Conservation (phyloP, 2,113 vertebrate species). For the Hemichromis elongatus region DNA sequence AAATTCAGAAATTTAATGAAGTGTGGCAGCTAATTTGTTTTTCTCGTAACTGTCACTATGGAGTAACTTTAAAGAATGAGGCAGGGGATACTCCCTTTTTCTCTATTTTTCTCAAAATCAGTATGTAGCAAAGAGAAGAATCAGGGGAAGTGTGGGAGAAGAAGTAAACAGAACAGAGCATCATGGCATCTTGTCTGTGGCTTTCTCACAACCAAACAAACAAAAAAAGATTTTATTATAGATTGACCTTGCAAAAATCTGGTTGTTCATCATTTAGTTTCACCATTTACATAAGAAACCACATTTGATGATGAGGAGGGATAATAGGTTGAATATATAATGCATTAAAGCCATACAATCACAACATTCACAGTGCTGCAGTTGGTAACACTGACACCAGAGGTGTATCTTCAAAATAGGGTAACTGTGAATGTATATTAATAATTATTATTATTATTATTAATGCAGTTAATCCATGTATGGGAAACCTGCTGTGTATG, state of each 20-base stretch:
- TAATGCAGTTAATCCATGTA: background rate
- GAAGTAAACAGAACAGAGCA: background rate
- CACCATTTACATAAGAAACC: background rate
- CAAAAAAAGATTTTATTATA: background rate
- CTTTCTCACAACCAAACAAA: background rate
- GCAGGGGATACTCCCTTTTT: background rate
- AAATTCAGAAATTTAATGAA: background rate
- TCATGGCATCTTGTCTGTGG: background rate
- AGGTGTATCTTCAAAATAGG: background rate
- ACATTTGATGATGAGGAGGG: background rate
- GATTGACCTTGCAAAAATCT: background rate
- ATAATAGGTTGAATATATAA: background rate
- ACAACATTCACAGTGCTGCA: background rate
- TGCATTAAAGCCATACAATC: background rate
- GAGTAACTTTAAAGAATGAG: background rate
- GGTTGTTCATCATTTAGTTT: background rate
- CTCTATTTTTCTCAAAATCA: background rate
- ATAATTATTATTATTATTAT: too few species aligned
- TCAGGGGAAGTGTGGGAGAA: background rate
- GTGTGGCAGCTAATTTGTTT: background rate
- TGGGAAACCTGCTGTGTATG: background rate
- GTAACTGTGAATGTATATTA: background rate
- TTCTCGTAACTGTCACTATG: background rate
- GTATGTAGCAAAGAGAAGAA: background rate
- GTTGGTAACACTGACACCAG: background rate